These are phyloP conservation scores for Peromyscus eremicus DNA, from an alignment of 2,797 vertebrate species.

Conservation along the genomic window DNA sequence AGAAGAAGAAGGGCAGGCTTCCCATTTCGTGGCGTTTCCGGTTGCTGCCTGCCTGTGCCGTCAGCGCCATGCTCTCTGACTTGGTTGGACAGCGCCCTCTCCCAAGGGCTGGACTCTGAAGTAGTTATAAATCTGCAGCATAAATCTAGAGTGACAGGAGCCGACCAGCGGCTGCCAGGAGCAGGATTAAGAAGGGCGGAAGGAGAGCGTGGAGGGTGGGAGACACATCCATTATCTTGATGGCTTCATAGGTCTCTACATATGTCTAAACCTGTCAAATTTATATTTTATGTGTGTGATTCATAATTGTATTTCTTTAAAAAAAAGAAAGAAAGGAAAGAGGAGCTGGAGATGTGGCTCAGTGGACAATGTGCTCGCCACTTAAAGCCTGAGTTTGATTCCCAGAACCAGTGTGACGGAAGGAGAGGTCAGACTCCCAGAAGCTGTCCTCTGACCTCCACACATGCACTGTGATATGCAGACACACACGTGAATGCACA, in stretches of 20 bases:
- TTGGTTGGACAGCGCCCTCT: neutral
- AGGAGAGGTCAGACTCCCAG: neutral
- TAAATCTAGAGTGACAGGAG: neutral
- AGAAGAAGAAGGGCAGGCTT: neutral
- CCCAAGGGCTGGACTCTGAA: neutral
- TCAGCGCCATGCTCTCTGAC: neutral
- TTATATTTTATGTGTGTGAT: neutral
- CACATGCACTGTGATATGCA: neutral
- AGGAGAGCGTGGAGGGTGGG: neutral
- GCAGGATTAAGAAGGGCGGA: neutral
- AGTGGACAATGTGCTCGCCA: neutral
- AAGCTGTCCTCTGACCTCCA: neutral
- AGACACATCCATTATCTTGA: neutral
- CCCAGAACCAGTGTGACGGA: neutral
- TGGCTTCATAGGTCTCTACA: neutral
- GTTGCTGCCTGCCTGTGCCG: neutral
- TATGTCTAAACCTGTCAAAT: neutral
- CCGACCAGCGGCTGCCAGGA: neutral
- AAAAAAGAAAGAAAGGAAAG: neutral
- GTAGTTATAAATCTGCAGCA: neutral
- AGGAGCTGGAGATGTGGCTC: too few relatives aligned
- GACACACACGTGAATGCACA: too few relatives aligned
- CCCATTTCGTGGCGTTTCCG: fast-evolving
- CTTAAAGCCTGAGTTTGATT: neutral
- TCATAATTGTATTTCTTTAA: neutral